Evolutionary conservation across 2,888 invertebrate genomes (phyloP).

Genomic region (Ligdia adustata): DNA sequence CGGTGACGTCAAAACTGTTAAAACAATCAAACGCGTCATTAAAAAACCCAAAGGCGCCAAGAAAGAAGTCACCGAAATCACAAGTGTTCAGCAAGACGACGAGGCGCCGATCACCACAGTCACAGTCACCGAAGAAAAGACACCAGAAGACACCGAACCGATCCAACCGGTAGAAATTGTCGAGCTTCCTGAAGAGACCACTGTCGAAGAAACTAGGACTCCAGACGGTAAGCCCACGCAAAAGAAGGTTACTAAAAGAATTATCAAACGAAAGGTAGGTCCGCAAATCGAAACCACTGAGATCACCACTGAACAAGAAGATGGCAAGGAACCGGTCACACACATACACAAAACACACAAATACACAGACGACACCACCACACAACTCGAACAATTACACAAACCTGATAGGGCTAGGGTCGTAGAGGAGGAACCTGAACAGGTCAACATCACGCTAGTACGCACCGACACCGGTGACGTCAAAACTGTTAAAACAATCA

Average conservation of each 20-base stretch:
- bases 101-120: constrained; percentile 54
- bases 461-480: constrained; percentile 38
- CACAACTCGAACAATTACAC: constrained; percentile 31
- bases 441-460: constrained; percentile 41
- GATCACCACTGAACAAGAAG: constrained; percentile 48
- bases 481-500: constrained; percentile 43
- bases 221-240: constrained; percentile 53
- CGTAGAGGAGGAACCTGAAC: constrained; percentile 38
- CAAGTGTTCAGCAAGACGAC: constrained; percentile 68
- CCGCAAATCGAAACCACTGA: constrained; percentile 47
- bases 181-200: constrained; percentile 58
- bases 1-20: constrained; percentile 50
- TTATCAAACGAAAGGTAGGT: constrained; percentile 64
- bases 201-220: constrained; percentile 43
- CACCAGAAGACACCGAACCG: constrained; percentile 37
- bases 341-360: constrained; percentile 46
- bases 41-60: constrained; percentile 56
- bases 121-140: constrained; percentile 34
- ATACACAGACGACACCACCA: constrained; percentile 48
- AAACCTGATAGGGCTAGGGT: constrained; percentile 44
- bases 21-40: constrained; percentile 42
- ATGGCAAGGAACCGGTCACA: constrained; percentile 50
- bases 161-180: constrained; percentile 42
- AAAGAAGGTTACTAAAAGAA: constrained; percentile 55
- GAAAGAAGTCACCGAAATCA: constrained; percentile 63